Evolutionary conservation across 2,888 invertebrate species (phyloP), one percentile per base, ranked within the genome.

Genomic region (Sisyra nigra): DNA sequence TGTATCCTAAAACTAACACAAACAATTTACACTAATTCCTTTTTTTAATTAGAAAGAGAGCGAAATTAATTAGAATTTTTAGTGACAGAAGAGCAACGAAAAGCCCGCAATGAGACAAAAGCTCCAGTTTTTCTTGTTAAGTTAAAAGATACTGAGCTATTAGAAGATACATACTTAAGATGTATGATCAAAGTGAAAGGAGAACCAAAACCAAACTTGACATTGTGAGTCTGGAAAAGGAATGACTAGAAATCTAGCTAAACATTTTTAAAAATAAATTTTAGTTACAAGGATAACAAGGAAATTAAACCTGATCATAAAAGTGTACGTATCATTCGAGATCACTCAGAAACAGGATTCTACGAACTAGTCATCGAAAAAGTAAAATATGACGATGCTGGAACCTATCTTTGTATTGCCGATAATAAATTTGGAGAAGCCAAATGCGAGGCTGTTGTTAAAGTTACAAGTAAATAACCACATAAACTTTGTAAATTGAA

Each of bases 131-230:
- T 93, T 65, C 57, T 85, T 42, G 84, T 92, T 36, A 80, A 80
- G 15, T 66, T 94, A 46, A 86, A 83, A 57, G 87, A 92, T 57
- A 85, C 91, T 0, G 88, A 92, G 60, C 75, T 92, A 19, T 63
- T 89, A 53, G 80, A 87, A 59, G 80, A 84, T 54, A 89, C 91
- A 0, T 85, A 83, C 55, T 71, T 91, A 44, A 74, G 89, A 29
- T 91, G 89, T 59, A 82, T 91, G 80, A 74, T 91, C 46, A 85
- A 85, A 62, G 81, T 89, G 42, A 79, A 79, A 52, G 91, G 91
- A 8, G 80, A 86, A 53, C 91, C 92, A 1, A 83, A 81, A 57
- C 96, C 97, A 1, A 80, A 79, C 48, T 76, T 96, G 38, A 80
- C 78, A 62, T 94, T 96, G 94, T 92, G 67, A 77, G 84, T 3